Evolutionary conservation across 2,113 vertebrate species (phyloP).

Genomic region (Onychostruthus taczanowskii): DNA sequence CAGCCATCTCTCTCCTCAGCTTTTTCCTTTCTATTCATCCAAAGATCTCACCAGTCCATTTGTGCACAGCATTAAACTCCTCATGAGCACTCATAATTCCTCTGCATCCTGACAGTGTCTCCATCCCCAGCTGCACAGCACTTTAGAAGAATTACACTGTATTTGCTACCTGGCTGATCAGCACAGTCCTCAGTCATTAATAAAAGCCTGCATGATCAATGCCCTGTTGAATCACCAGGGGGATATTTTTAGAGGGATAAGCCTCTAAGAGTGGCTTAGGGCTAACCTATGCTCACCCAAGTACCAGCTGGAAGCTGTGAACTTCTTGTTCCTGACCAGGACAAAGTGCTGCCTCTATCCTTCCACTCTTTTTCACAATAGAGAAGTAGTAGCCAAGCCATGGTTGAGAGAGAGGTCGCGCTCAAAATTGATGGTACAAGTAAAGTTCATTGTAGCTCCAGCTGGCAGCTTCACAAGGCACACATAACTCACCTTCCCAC

Average conservation of each 20-base stretch:
- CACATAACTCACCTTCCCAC: not conserved
- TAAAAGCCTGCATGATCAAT: not conserved
- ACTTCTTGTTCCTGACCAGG: not conserved
- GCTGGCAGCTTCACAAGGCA: not conserved
- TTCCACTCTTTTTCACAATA: accelerated
- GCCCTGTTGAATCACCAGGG: accelerated
- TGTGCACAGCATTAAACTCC: slow-evolving; percentile 18
- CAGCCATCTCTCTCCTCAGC: not conserved
- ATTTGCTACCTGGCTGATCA: slow-evolving; percentile 11
- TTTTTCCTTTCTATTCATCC: not conserved
- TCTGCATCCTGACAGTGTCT: not conserved
- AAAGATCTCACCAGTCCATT: slow-evolving; percentile 5
- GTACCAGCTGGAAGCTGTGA: not conserved
- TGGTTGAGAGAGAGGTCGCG: accelerated
- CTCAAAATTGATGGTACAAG: not conserved
- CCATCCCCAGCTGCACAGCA: not conserved
- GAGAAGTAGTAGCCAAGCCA: not conserved
- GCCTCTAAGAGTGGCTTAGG: not conserved
- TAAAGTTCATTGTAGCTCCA: not conserved
- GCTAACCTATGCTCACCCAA: not conserved
- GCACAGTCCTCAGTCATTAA: not conserved
- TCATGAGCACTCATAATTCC: slow-evolving; percentile 7
- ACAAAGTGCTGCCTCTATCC: not conserved
- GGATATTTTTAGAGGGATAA: not conserved
- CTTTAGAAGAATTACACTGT: not conserved